Evolutionary conservation across 2,888 invertebrate genomes (phyloP), one percentile per base, ranked within the genome.

Genomic region (Baronia brevicornis): DNA sequence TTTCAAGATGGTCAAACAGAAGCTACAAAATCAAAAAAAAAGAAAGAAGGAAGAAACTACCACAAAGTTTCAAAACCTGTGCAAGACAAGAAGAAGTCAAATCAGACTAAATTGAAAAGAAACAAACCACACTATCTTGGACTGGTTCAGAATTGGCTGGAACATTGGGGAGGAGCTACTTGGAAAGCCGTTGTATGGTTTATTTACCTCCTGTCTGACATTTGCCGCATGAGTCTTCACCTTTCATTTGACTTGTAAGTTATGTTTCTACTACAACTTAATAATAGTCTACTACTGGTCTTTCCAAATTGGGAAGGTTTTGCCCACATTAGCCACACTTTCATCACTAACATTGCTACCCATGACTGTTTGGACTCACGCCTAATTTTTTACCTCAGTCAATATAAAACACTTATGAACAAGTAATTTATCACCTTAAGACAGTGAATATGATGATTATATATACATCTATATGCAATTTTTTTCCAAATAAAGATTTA

Each of bases 161-260:
- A 86, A 38, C 84, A 85, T 36, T 89, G 89, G 88, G 78, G 84
- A 5, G 85, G 78, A 22, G 87, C 84, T 1, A 84, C 87, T 3
- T 75, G 86, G 62, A 88, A 86, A 52, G 88, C 93, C 35, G 66
- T 92, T 33, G 84, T 89, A 36, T 95, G 95, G 95, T 87, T 95
- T 37, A 79, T 91, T 43, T 90, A 91, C 73, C 79, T 95, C 49
- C 86, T 95, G 11, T 91, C 90, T 12, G 94, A 95, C 66, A 91
- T 94, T 47, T 88, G 91, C 47, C 89, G 90, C 37, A 89, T 95
- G 85, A 94, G 93, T 60, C 79, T 88, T 19, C 90, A 91, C 64
- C 85, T 92, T 38, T 85, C 88, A 33, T 86, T 89, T 68, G 90
- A 91, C 61, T 79, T 91, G 91, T 91, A 79, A 89, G 90, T 89